Conservation (phyloP, 2,888 invertebrate species). For the Drosophila paracracens region DNA sequence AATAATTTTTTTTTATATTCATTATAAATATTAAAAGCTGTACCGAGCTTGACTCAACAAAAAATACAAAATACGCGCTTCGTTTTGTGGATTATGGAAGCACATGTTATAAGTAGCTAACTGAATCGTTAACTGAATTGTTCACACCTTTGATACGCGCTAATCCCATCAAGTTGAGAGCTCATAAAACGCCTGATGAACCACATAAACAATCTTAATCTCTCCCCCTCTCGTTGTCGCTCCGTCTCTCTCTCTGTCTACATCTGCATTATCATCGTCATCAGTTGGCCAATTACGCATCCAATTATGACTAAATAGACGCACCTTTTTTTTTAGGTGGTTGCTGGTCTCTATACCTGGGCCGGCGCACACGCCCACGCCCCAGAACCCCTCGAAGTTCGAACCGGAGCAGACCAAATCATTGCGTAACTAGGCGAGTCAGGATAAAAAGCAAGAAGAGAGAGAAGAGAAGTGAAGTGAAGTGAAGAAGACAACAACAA, state of each 20-base stretch:
- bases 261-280: slow-evolving; percentile 33
- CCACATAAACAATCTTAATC: slow-evolving; percentile 24
- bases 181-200: slow-evolving; percentile 19
- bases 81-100: background rate
- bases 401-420: slow-evolving; percentile 52
- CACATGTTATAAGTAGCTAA: slow-evolving; percentile 2
- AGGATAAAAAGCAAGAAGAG: background rate
- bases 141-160: slow-evolving; percentile 24
- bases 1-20: background rate
- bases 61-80: background rate
- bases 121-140: slow-evolving; percentile 13
- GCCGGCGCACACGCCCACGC: slow-evolving; percentile 25
- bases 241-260: background rate
- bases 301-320: slow-evolving; percentile 76
- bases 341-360: slow-evolving; percentile 1
- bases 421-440: slow-evolving; percentile 71
- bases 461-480: background rate
- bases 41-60: background rate
- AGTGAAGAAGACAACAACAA: background rate
- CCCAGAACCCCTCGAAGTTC: background rate
- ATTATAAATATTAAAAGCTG: background rate
- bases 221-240: background rate
- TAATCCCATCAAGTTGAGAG: slow-evolving; percentile 2
- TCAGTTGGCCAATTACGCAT: slow-evolving; percentile 66
- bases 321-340: slow-evolving; percentile 59